Conservation (phyloP, 2,797 vertebrate genomes). For the Ibycter americanus region DNA sequence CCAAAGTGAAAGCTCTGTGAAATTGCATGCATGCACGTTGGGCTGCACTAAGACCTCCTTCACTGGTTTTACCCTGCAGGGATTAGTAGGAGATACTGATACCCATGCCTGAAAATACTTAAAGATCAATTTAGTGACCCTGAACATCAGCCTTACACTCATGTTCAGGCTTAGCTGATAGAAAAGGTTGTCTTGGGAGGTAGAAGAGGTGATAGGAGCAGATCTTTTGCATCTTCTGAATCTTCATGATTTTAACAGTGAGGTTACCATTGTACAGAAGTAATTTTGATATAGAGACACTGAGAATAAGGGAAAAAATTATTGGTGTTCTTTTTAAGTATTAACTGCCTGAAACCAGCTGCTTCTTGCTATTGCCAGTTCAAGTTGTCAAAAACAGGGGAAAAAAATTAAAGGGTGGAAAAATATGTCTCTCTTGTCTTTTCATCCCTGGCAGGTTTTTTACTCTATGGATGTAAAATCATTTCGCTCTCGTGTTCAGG, state of each 20-base stretch:
- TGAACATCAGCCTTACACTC: not conserved
- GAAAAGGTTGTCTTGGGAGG: not conserved
- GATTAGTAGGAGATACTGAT: not conserved
- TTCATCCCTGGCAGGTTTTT: not conserved
- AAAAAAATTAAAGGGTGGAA: not conserved
- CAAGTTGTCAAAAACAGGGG: fast-evolving
- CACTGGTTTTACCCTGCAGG: not conserved
- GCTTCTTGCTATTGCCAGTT: not conserved
- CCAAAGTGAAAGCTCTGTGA: not conserved
- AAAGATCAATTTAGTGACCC: not conserved
- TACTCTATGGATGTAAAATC: not conserved
- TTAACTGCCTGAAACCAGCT: not conserved
- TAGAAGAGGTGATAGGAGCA: not conserved
- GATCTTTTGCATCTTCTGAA: not conserved
- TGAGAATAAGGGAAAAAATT: not conserved
- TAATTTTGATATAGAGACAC: not conserved
- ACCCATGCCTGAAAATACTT: not conserved
- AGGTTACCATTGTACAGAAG: not conserved
- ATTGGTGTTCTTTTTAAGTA: not conserved
- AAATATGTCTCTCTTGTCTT: not conserved
- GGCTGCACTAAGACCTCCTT: not conserved
- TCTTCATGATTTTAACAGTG: not conserved
- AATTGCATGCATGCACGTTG: not conserved
- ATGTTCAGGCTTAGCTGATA: not conserved
- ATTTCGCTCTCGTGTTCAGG: not conserved